Evolutionary conservation across 2,797 vertebrate species (phyloP), one percentile per base, ranked within the genome.

Genomic region (Sitta carolinensis): DNA sequence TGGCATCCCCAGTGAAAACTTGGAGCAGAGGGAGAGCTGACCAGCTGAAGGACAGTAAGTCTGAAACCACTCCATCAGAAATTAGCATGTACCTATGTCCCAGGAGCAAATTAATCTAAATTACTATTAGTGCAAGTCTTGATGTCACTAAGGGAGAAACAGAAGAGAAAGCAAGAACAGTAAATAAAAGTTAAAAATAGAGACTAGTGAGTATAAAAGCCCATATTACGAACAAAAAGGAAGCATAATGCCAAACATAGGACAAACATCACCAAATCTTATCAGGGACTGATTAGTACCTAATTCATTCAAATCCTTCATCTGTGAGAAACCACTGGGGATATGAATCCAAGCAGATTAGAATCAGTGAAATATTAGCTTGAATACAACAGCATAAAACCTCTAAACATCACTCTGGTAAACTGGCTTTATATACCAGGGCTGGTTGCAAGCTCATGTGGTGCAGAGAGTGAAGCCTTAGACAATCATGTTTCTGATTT

Each of bases 401-500:
- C 36, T 82, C 63, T 42, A 62, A 94, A 81, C 12, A 47, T 42
- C 51, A 67, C 38, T 57, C 50, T 70, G 38, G 54, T 68, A 80
- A 82, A 85, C 47, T 87, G 11, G 23, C 30, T 95, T 89, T 87
- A 50, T 76, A 54, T 25, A 50, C 14, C 11, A 74, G 54, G 32
- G 42, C 63, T 94, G 80, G 80, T 32, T 75, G 67, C 1, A 11
- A 84, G 79, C 61, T 92, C 75, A 22, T 48, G 16, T 3, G 1
- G 26, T 48, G 36, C 43, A 38, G 74, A 90, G 43, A 82, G 89
- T 62, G 80, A 92, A 88, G 47, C 26, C 55, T 64, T 69, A 86
- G 73, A 51, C 69, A 91, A 76, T 87, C 7, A 4, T 93, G 95
- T 95, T 94, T 91, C 85, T 94, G 94, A 96, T 95, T 94, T 91